Conservation (phyloP, 2,888 invertebrate species). For the Agrotis puta region DNA sequence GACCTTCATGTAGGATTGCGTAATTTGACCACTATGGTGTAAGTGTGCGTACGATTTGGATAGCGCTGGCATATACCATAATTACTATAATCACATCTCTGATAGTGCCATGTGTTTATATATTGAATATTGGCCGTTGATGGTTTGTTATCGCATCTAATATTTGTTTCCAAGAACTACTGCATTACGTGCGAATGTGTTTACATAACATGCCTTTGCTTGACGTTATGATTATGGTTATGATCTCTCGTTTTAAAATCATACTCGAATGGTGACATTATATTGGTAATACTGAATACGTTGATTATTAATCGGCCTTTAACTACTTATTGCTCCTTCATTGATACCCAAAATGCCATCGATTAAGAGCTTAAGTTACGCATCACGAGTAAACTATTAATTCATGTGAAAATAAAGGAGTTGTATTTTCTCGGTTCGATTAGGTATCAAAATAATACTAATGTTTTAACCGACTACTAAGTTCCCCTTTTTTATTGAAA, state of each 20-base stretch:
- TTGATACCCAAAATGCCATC: background rate
- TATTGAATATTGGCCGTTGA: slow-evolving; percentile 28
- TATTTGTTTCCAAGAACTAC: slow-evolving; percentile 22
- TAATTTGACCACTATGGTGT: slow-evolving; percentile 40
- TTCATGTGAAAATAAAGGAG: background rate
- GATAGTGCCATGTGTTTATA: slow-evolving; percentile 26
- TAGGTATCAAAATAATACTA: background rate
- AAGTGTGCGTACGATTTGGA: slow-evolving; percentile 26
- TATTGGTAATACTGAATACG: slow-evolving; percentile 9
- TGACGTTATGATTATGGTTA: slow-evolving; percentile 4
- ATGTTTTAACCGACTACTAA: background rate
- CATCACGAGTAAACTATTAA: too few species aligned
- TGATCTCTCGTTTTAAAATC: slow-evolving; percentile 5
- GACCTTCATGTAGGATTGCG: slow-evolving; percentile 68
- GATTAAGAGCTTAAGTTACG: background rate
- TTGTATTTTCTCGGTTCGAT: background rate
- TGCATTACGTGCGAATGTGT: slow-evolving; percentile 29
- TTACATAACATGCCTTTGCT: slow-evolving; percentile 43
- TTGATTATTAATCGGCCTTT: background rate
- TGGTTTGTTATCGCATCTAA: slow-evolving; percentile 22
- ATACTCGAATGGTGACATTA: background rate
- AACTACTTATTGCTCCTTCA: background rate
- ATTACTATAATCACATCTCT: slow-evolving; percentile 30
- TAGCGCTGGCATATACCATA: slow-evolving; percentile 30
- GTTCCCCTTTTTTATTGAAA: too few species aligned